Base-by-base conservation (phyloP, 1,140 invertebrate genomes). In the Gryllus bimaculatus region DNA sequence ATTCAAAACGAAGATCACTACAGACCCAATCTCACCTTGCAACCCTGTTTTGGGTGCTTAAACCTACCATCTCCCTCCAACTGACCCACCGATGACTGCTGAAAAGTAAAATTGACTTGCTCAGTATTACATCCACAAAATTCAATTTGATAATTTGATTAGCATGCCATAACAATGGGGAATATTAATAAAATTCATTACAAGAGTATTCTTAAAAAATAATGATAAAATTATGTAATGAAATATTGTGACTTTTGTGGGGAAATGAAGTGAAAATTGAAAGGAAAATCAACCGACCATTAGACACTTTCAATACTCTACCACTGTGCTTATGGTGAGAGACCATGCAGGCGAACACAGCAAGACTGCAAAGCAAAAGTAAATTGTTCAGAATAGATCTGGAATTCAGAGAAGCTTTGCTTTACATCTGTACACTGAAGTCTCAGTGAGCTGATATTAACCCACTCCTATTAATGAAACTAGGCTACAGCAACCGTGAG, bases 281-380 rank as follows among this genome's bases (percentile, higher is more conserved):
- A 66, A 66, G 18, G 10, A 39, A 66, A 66, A 13, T 66, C 0
- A 66, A 66, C 54, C 54, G 54, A 66, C 54, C 54, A 66, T 66
- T 66, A 13, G 54, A 66, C 18, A 66, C 54, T 66, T 18, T 66
- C 26, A 39, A 66, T 66, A 66, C 54, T 66, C 54, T 66, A 66
- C 54, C 54, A 66, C 10, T 66, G 10, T 10, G 10, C 54, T 66
- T 66, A 10, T 13, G 10, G 18, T 7, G 10, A 66, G 54, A 10
- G 0, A 18, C 54, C 54, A 13, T 66, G 54, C 10, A 13, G 54
- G 54, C 54, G 10, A 66, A 66, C 10, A 10, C 54, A 66, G 54
- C 54, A 66, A 66, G 54, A 66, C 54, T 66, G 54, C 54, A 66
- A 66, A 66, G 54, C 18, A 66, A 66, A 66, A 66, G 54, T 66